These are phyloP conservation scores for Pogoniulus pusillus DNA, from an alignment of 2,797 vertebrate genomes.

Conservation along the genomic window DNA sequence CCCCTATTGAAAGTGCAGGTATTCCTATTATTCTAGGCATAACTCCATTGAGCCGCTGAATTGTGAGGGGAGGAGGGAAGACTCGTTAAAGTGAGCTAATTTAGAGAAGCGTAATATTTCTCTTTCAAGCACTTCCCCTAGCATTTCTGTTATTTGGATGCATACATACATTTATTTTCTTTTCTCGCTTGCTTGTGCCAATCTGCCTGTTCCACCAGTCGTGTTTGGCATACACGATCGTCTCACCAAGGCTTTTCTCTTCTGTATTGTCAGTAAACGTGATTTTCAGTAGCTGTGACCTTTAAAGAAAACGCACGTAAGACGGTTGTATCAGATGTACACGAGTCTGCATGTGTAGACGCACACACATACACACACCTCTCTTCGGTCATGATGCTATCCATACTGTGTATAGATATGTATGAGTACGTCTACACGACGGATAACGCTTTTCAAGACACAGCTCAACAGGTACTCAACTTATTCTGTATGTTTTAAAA, in stretches of 20 bases:
- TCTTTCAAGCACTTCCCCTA: not conserved
- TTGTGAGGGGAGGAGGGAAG: not conserved
- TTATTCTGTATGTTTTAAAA: not conserved
- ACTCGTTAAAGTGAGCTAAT: not conserved
- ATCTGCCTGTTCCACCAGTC: not conserved
- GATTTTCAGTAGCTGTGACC: not conserved
- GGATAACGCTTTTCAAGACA: not conserved
- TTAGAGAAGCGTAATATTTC: not conserved
- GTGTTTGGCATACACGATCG: not conserved
- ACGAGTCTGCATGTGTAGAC: not conserved
- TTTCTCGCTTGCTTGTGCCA: not conserved
- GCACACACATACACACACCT: not conserved
- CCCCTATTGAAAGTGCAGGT: constrained; percentile 43
- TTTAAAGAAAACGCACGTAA: constrained; percentile 10
- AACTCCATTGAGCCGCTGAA: not conserved
- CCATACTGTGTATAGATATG: not conserved
- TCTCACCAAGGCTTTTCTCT: not conserved
- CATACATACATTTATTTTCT: not conserved
- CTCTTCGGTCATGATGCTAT: not conserved
- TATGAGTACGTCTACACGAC: not conserved
- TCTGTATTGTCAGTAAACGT: not conserved
- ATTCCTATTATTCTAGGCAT: constrained; percentile 27
- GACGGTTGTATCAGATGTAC: not conserved
- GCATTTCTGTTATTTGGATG: not conserved
- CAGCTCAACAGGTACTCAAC: constrained; percentile 43